Conservation (phyloP, 2,888 invertebrate species). For the Phortica magna region DNA sequence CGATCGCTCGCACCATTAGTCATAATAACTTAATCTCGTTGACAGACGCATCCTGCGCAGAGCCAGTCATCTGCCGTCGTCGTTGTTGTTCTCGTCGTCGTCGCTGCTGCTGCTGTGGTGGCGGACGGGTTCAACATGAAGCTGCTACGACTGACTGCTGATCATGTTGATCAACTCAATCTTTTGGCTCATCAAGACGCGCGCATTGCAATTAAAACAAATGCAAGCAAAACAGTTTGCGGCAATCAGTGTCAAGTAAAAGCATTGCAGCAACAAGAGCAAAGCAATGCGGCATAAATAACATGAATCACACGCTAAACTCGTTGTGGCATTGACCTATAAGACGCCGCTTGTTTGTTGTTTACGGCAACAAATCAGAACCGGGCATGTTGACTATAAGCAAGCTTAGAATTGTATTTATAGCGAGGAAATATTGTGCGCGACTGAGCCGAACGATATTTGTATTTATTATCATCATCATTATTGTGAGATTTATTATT, state of each 20-base stretch:
- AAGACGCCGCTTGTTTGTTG: not conserved
- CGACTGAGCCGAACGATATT: not conserved
- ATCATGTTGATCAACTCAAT: not conserved
- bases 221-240: constrained; percentile 16
- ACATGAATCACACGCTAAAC: constrained; percentile 17
- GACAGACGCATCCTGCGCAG: constrained; percentile 12
- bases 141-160: not conserved
- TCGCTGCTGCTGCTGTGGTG: not conserved
- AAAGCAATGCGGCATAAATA: not conserved
- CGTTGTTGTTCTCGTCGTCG: not conserved
- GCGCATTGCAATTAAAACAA: constrained; percentile 22
- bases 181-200: not conserved
- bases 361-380: constrained; percentile 5
- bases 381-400: constrained; percentile 17
- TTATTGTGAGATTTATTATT: no score
- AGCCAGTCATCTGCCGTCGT: not conserved
- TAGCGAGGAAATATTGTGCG: not conserved
- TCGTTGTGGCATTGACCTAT: constrained; percentile 32
- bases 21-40: constrained; percentile 30
- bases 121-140: no score
- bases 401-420: constrained; percentile 3
- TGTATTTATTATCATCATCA: not conserved
- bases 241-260: constrained; percentile 26
- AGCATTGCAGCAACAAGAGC: not conserved
- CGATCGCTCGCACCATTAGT: constrained; percentile 21